Evolutionary conservation across 2,888 invertebrate species (phyloP), one percentile per base, ranked within the genome.

Genomic region (Sipunculus nudus): DNA sequence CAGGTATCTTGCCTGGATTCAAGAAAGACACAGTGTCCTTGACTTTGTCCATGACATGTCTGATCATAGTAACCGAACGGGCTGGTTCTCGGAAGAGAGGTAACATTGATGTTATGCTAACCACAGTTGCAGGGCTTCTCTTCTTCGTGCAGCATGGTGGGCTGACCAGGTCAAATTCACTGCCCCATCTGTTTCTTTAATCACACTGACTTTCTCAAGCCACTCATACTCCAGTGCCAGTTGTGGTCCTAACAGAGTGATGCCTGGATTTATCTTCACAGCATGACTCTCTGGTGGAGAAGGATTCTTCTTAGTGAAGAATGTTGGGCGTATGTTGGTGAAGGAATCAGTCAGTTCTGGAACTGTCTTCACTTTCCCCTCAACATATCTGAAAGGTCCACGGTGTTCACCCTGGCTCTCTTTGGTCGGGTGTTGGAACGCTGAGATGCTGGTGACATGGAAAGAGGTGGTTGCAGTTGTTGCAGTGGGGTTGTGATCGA

Each of bases 1-100:
- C 75, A n/a, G 74, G 70, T 16, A 54, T 46, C 54, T 76, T 73
- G 10, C 67, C 64, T n/a, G 72, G 71, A 56, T 77, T 74, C 1
- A 76, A 60, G 31, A 45, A 48, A 13, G 21, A 26, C n/a, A 63
- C 59, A 25, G 56, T 50, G 6, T 48, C 52, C 35, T 38, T 28
- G 4, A 67, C 43, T 32, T 53, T 50, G 16, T 45, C 53, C 40
- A 67, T 50, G 29, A 43, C 53, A 63, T 68, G 66, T 29, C 32
- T 53, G n/a, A 66, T 61, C 26, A 45, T 67, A 6, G 59, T 63
- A 3, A 53, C 48, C 6, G 53, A 48, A 23, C 53, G 41, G 16
- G 61, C 57, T 25, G 47, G 38, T 10, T 58, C 53, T n/a, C 26
- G 32, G 8, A 57, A 47, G 16, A 54, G 52, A 19, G 58, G 59